Evolutionary conservation across 2,797 vertebrate species (phyloP), one percentile per base, ranked within the genome.

Genomic region (Streptopelia turtur): DNA sequence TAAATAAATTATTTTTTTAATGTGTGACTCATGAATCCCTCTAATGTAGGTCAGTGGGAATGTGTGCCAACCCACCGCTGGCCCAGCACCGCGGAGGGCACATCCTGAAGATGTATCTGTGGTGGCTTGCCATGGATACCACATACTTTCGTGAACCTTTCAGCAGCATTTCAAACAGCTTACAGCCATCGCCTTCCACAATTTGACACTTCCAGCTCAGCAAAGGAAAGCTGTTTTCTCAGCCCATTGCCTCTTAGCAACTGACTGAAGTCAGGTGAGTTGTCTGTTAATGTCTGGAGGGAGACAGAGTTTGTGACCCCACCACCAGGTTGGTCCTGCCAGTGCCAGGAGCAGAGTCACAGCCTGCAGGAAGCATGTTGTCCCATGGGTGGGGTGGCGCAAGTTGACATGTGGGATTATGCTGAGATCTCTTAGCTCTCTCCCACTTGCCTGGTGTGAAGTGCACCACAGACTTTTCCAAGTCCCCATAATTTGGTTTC

Each of bases 371-470:
- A 72, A 72, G 24, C 25, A 9, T 13, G 0, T 13, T 69, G 66
- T 21, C 21, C 57, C 5, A 4, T 25, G 35, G 59, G 23, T 12
- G 7, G 30, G 74, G 33, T 16, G 77, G 69, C 27, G 30, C 72
- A 63, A 10, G 39, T 8, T 3, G 0, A 1, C 18, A 17, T 2
- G 13, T 1, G 3, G 47, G 55, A 69, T 5, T 16, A 9, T 1
- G 6, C 24, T 1, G 9, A 43, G 39, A 33, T 60, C 28, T 79
- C 43, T 37, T 10, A 8, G 6, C 20, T 60, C 65, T 31, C 35
- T 49, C 33, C 11, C 50, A 31, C 50, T 60, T 49, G 33, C 14
- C 70, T 66, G 57, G 9, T 33, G 24, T 55, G 78, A 82, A 68
- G 16, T 45, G 28, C 52, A 56, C 31, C 47, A 35, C 50, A 30